Conservation (phyloP, 2,797 vertebrate genomes). For the Megalops cyprinoides region DNA sequence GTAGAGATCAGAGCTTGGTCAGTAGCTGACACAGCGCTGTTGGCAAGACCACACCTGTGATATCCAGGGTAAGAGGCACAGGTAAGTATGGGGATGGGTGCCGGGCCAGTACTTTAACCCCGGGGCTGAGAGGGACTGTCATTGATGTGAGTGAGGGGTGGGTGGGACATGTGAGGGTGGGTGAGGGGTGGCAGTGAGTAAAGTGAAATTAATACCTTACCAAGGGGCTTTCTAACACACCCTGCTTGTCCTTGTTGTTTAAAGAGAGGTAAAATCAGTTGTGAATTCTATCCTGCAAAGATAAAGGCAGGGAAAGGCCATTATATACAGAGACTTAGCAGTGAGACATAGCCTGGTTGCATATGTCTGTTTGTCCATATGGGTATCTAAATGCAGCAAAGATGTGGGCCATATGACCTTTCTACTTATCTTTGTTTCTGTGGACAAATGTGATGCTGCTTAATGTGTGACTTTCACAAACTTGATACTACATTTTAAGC, state of each 20-base stretch:
- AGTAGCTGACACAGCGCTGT: neutral
- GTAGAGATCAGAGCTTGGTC: neutral
- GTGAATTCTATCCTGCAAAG: constrained; percentile 88
- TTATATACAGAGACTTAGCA: constrained; percentile 14
- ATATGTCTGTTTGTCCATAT: neutral
- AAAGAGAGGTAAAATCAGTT: constrained; percentile 86
- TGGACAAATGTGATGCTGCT: too few species aligned
- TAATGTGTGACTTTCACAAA: neutral
- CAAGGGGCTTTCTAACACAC: constrained; percentile 75
- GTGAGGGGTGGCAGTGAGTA: constrained; percentile 39
- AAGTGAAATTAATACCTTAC: constrained; percentile 74
- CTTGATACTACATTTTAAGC: neutral
- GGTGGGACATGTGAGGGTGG: constrained; percentile 23
- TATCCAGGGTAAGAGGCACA: neutral
- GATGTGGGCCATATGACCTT: neutral
- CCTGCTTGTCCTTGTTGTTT: constrained; percentile 77
- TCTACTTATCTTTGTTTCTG: neutral
- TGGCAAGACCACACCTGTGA: neutral
- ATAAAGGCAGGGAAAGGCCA: constrained; percentile 74
- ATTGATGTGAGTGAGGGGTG: neutral
- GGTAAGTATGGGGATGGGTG: neutral
- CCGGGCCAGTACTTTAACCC: neutral
- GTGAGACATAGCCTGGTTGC: neutral
- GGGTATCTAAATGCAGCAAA: neutral
- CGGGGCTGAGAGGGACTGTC: neutral